Percentiles rank a stretch among this genome's conserved stretches.
phyloP scores from a whole-genome alignment of 2,888 invertebrate genomes.

The Pristionchus entomophagus region DNA sequence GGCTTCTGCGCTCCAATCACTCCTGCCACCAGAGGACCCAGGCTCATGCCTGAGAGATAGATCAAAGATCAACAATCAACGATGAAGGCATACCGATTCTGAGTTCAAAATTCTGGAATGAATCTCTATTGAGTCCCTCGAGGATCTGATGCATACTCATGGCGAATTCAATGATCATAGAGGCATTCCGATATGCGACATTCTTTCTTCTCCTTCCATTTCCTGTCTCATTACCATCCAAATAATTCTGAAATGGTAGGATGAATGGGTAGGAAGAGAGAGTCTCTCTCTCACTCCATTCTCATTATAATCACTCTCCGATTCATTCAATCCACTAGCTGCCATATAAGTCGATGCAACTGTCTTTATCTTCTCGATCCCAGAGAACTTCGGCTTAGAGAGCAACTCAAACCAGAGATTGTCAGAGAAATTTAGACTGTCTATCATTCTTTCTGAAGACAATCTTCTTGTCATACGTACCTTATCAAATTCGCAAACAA shows the following conservation, averaged over 20 bases:
- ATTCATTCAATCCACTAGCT: constrained; percentile 86
- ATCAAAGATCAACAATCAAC: constrained; percentile 3
- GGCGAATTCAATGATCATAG: constrained; percentile 93
- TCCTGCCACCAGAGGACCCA: constrained; percentile 94
- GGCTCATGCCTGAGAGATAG: constrained; percentile 84
- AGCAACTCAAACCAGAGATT: constrained; percentile 82
- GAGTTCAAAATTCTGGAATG: constrained; percentile 94
- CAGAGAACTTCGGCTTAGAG: constrained; percentile 92
- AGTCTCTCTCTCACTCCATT: constrained; percentile 14
- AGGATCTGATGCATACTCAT: constrained; percentile 91
- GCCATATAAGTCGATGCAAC: constrained; percentile 99
- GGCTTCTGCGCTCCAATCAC: constrained; percentile 98
- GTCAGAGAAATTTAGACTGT: too few species aligned
- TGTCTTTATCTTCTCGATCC: constrained; percentile 97
- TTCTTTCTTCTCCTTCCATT: constrained; percentile 34
- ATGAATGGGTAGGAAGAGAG: too few species aligned
- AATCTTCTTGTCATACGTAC: constrained; percentile 77
- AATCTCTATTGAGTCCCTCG: constrained; percentile 95
- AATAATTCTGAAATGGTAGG: constrained; percentile 35
- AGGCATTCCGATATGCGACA: constrained; percentile 81
- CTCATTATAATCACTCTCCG: constrained; percentile 62
- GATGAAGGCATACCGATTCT: constrained; percentile 85
- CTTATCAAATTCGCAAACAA: constrained; percentile 98
- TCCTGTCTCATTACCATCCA: background rate
- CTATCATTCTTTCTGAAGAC: background rate